A percentile compares a stretch with the other conserved stretches of the same genome.
phyloP scores from a whole-genome alignment of 2,888 invertebrate genomes.

The Bombyx huttoni region DNA sequence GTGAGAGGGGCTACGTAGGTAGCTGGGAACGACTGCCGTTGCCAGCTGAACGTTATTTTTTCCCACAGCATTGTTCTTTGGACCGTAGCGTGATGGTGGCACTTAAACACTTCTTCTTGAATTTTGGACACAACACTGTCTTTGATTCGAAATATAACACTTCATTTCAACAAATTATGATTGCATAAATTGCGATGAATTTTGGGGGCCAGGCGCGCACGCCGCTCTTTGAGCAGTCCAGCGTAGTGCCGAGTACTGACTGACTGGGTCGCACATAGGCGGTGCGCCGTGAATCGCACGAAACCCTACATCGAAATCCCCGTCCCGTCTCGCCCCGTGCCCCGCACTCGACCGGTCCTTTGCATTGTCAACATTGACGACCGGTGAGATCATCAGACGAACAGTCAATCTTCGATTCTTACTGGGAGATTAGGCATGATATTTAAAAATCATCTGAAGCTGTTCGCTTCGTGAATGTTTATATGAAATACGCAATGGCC shows the following conservation, averaged over 20 bases:
- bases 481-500: not conserved
- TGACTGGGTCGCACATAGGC: conserved; percentile 19
- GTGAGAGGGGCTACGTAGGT: conserved; percentile 64
- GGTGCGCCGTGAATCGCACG: conserved; percentile 55
- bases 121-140: conserved; percentile 28
- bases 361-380: conserved; percentile 69
- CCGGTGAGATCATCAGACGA: conserved; percentile 64
- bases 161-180: conserved; percentile 48
- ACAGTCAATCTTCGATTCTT: conserved; percentile 40
- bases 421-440: conserved; percentile 4
- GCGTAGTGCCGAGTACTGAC: conserved; percentile 49
- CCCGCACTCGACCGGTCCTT: conserved; percentile 59
- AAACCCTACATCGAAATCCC: conserved; percentile 51
- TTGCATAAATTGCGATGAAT: conserved; percentile 37
- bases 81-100: conserved; percentile 57
- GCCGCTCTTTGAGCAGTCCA: conserved; percentile 59
- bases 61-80: conserved; percentile 73
- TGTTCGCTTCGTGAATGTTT: not conserved
- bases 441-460: no score
- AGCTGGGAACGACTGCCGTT: conserved; percentile 70
- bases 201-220: conserved; percentile 49
- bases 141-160: conserved; percentile 23
- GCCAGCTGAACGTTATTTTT: conserved; percentile 74
- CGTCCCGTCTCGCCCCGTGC: conserved; percentile 37
- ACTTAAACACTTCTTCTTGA: conserved; percentile 37